Base-by-base conservation (phyloP, 2,113 vertebrate genomes). In the Lasiurus cinereus region DNA sequence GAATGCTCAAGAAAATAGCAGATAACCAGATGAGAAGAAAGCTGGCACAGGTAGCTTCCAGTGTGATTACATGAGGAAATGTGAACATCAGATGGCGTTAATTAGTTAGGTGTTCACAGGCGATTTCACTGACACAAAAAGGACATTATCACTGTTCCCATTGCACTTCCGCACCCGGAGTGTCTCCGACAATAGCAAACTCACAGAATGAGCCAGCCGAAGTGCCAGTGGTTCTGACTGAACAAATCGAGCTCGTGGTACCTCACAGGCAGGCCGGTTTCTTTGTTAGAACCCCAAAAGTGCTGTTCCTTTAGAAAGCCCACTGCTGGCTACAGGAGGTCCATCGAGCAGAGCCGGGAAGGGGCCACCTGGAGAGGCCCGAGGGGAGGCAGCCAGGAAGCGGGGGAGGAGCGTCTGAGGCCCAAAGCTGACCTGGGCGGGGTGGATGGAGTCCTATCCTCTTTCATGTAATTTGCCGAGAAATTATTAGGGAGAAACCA, bases 71-170 rank as follows among this genome's bases (percentile, higher is more conserved):
- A 80, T 62, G 96, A 82, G 67, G 82, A 94, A 96, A 95, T n/a
- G 77, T 69, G 88, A 56, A 79, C 94, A 94, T 96, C 87, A 94
- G 95, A 91, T 83, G 50, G 70, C 15, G 18, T 64, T 93, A 96
- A 97, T 97, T 91, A 94, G 39, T 76, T 84, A 91, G 97, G 96
- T 87, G 0, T 95, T 96, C 96, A 97, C 95, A 96, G 97, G 76
- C 96, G 91, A 31, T 90, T 97, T 98, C 96, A 93, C 94, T 93
- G 93, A 93, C 93, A 97, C 96, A 97, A 95, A 93, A 96, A 86
- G 70, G 72, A 59, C 92, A 79, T 97, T 97, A 88, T 84, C 39
- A 5, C 74, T 46, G 0, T 83, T 73, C 95, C 52, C 12, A 7
- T 12, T 39, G 70, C 56, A n/a, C 78, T 48, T 56, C 64, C 90